A percentile compares a stretch with the other conserved stretches of the same genome.
Conservation (phyloP, 2,888 invertebrate species). For the Cantharis rufa region DNA sequence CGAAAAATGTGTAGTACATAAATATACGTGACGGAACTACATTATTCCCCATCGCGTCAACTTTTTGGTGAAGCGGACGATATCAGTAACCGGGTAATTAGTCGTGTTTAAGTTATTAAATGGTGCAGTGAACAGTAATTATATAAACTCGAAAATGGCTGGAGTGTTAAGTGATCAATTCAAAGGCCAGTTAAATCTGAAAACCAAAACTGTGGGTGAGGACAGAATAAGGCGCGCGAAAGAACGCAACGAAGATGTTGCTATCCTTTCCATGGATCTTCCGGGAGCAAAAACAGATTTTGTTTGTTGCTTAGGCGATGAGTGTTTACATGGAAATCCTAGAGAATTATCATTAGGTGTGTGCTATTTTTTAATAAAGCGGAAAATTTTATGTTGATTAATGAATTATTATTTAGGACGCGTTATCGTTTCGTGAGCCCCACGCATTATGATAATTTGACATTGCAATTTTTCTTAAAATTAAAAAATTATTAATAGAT, state of each 20-base stretch:
- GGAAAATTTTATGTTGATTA: not conserved
- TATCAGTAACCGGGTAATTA: not conserved
- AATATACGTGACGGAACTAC: not conserved
- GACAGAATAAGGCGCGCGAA: constrained; percentile 78
- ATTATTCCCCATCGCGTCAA: not conserved
- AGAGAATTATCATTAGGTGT: constrained; percentile 80
- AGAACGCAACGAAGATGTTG: constrained; percentile 86
- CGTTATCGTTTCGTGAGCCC: not conserved
- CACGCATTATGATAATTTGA: not conserved
- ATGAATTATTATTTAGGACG: not conserved
- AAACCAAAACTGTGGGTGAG: constrained; percentile 80
- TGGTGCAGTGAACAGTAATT: not conserved
- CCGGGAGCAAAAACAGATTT: constrained; percentile 73
- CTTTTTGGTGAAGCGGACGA: not conserved
- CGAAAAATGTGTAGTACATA: not conserved
- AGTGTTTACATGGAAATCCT: constrained; percentile 77
- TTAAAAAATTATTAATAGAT: not conserved
- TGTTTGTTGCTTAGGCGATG: constrained; percentile 74
- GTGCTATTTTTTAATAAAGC: constrained; percentile 5
- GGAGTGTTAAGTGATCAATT: constrained; percentile 81
- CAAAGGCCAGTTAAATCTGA: constrained; percentile 71
- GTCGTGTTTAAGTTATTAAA: constrained; percentile 1
- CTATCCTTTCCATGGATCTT: constrained; percentile 83
- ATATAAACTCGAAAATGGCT: constrained; percentile 60
- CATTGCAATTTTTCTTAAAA: not conserved